Evolutionary conservation across 2,888 invertebrate genomes (phyloP), one percentile per base, ranked within the genome.

Genomic region (Oscheius sp.): DNA sequence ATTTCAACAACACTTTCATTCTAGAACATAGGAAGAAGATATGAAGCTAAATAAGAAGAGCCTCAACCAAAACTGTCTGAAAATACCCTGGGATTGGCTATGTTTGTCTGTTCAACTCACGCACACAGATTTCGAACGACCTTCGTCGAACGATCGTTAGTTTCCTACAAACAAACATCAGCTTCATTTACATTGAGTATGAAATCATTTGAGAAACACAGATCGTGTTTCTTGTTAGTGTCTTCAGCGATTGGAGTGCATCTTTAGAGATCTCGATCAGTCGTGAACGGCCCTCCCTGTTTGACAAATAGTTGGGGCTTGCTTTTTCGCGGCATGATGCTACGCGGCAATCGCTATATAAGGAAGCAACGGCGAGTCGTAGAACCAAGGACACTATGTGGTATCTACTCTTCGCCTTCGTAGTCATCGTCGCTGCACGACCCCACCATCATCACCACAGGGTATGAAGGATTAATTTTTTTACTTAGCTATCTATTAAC

Each of bases 231-330:
- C 22, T 12, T 20, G 5, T 47, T 20, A 17, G 6, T 44, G 45
- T 47, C 47, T 47, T 22, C 47, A 41, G 41, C 41, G 14, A 41
- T 20, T 17, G n/a, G 45, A 44, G 17, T n/a, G 45, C 20, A 50
- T 50, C 50, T 50, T 56, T 56, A 59, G 26, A 59, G 59, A 59
- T 59, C 59, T 44, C 41, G 59, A 59, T 59, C 59, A 59, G 41
- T 59, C 59, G 59, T 59, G 59, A 59, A 59, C 28, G 44, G 59
- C 41, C 44, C 44, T 41, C 41, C 44, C 41, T 59, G 59, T 59
- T 59, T 59, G 59, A 59, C 59, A 59, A 59, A 59, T 59, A 59
- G 59, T 59, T 44, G 59, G n/a, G 28, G 28, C 24, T 28, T 24
- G 24, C 17, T 24, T 33, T 38, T 56, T 56, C 38, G 24, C 36